Evolutionary conservation across 2,888 invertebrate species (phyloP).

Genomic region (Podabrus alpinus): DNA sequence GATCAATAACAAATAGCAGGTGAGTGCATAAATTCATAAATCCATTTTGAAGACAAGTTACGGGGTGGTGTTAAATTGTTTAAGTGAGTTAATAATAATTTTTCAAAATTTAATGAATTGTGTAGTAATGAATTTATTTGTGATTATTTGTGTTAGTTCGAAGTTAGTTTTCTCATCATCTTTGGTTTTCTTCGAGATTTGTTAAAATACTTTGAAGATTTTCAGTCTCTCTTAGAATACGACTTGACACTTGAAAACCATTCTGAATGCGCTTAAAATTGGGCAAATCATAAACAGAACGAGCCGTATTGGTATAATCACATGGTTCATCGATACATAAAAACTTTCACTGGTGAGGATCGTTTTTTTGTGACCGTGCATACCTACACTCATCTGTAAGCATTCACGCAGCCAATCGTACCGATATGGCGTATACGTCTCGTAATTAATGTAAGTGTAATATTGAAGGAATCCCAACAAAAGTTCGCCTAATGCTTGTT

Average conservation of each 20-base stretch:
- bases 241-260: constrained; percentile 63
- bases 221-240: constrained; percentile 55
- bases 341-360: constrained; percentile 88
- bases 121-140: no score
- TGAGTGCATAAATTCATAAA: no score
- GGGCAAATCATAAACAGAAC: constrained; percentile 87
- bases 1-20: no score
- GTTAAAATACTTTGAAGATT: constrained; percentile 50
- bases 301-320: constrained; percentile 92
- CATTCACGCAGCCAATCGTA: constrained; percentile 76
- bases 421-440: constrained; percentile 80
- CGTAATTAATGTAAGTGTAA: constrained; percentile 81
- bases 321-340: constrained; percentile 97
- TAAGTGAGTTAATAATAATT: no score
- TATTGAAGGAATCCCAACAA: constrained; percentile 84
- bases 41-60: no score
- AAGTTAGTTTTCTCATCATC: no score
- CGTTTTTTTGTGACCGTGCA: constrained; percentile 73
- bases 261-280: constrained; percentile 74
- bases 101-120: no score
- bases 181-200: constrained; percentile 30
- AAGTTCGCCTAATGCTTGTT: constrained; percentile 78
- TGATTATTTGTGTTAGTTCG: no score
- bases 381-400: constrained; percentile 74
- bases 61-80: no score